These are phyloP conservation scores for Cinclus mexicanus DNA, from an alignment of 2,113 vertebrate species.

Conservation along the genomic window DNA sequence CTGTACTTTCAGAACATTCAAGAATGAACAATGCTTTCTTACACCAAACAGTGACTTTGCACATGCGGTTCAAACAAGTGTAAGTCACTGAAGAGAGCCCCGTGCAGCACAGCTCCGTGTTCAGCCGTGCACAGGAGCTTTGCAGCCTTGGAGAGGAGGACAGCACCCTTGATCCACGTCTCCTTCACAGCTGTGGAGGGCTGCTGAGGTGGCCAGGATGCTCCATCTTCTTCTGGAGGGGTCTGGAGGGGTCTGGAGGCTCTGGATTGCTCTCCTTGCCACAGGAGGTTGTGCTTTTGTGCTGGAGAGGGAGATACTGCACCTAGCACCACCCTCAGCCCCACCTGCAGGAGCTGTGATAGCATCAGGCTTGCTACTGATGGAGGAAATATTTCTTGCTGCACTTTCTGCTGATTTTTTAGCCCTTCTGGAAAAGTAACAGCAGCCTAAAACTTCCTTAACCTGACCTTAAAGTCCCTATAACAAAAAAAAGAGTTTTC, in stretches of 20 bases:
- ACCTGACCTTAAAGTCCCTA: not conserved
- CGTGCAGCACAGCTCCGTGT: not conserved
- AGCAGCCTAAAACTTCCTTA: not conserved
- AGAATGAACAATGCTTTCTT: not conserved
- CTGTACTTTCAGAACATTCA: not conserved
- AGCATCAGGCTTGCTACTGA: not conserved
- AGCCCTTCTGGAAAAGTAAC: not conserved
- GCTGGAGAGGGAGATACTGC: not conserved
- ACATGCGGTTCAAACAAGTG: not conserved
- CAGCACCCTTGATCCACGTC: not conserved
- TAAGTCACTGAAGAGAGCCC: not conserved
- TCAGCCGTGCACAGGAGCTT: not conserved
- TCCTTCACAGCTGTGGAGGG: not conserved
- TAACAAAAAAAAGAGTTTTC: not conserved
- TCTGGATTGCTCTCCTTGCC: not conserved
- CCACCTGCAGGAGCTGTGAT: not conserved
- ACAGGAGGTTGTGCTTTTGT: not conserved
- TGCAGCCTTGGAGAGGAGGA: not conserved
- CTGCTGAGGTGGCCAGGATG: not conserved
- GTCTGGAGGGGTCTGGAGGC: not conserved
- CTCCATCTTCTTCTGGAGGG: not conserved
- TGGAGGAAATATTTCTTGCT: not conserved
- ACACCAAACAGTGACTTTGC: not conserved
- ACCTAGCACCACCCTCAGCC: not conserved
- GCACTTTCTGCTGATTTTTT: not conserved